phyloP scores from a whole-genome alignment of 1,140 invertebrate genomes.

The Leptopilina boulardi region DNA sequence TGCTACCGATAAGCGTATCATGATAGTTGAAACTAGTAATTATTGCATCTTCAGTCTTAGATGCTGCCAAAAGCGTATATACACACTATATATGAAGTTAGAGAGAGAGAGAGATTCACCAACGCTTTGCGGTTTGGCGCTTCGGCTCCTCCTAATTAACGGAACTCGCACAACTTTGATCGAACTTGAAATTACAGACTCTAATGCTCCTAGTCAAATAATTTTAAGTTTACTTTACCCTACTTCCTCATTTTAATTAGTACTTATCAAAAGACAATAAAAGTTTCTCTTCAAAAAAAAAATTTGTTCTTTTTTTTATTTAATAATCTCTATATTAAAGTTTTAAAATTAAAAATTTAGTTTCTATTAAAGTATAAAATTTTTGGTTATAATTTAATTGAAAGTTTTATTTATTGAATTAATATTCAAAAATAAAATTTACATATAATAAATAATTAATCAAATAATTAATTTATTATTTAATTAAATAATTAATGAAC shows the following conservation, averaged over 20 bases:
- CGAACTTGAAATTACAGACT: conserved; percentile 15
- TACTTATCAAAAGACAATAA: neutral
- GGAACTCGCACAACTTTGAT: conserved; percentile 23
- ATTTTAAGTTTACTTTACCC: neutral
- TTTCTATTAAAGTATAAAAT: too few species aligned
- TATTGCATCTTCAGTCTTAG: neutral
- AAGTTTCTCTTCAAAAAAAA: neutral
- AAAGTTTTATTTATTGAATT: too few species aligned
- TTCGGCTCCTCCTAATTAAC: neutral
- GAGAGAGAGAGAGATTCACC: neutral
- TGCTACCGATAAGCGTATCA: neutral
- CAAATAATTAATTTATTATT: too few species aligned
- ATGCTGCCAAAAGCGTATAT: neutral
- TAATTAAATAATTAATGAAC: too few species aligned
- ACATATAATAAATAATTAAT: too few species aligned
- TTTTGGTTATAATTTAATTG: too few species aligned
- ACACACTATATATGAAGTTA: too few species aligned
- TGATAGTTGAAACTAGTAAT: conserved; percentile 1
- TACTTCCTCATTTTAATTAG: neutral
- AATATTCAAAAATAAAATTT: too few species aligned
- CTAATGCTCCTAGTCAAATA: conserved; percentile 5
- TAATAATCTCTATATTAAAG: too few species aligned
- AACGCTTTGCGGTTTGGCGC: neutral
- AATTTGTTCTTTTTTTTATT: too few species aligned
- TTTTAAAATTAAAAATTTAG: too few species aligned